Evolutionary conservation across 2,888 invertebrate genomes (phyloP), one percentile per base, ranked within the genome.

Genomic region (Drosophila nigritarsus): DNA sequence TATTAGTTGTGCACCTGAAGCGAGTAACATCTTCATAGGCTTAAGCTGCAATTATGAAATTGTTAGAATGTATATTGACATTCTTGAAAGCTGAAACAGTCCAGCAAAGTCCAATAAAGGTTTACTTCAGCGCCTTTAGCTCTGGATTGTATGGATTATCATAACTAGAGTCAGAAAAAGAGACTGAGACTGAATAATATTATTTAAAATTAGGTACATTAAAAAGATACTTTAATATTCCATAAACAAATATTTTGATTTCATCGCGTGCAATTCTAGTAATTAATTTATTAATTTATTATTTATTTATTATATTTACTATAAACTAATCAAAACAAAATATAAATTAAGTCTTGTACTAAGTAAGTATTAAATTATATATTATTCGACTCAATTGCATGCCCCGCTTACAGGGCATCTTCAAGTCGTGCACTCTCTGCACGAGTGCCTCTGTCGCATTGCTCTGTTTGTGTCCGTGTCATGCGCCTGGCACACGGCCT

Each of bases 401-500:
- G 3, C 0, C 1, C 0, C 4, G n/a, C n/a, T 49, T 55, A 11
- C 9, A 71, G 58, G 58, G 66, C 59, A 75, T 55, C 34, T 55
- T 2, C 1, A 0, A 11, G 50, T 53, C 49, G 48, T 9, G 18
- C 9, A 49, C n/a, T 18, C 20, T 34, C 32, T 62, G 30, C 48
- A 8, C 15, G 49, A 11, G 30, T 7, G 13, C 3, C 24, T 36
- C 36, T 29, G 67, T 36, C 34, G 42, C 24, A 49, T 53, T 20
- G 27, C 18, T 69, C 32, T 61, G 34, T 66, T 27, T 72, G 61
- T 65, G 76, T 67, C 63, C 78, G 88, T 87, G 84, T 87, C 86
- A 87, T 87, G 86, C 89, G 87, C 87, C 78, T 82, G 87, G 89
- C 87, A 87, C 87, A 87, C 87, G 87, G 89, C 89, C 87, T 89